A percentile compares a stretch with the other conserved stretches of the same genome.
Evolutionary conservation across 2,113 vertebrate species (phyloP).

Genomic region (Saiga tatarica): DNA sequence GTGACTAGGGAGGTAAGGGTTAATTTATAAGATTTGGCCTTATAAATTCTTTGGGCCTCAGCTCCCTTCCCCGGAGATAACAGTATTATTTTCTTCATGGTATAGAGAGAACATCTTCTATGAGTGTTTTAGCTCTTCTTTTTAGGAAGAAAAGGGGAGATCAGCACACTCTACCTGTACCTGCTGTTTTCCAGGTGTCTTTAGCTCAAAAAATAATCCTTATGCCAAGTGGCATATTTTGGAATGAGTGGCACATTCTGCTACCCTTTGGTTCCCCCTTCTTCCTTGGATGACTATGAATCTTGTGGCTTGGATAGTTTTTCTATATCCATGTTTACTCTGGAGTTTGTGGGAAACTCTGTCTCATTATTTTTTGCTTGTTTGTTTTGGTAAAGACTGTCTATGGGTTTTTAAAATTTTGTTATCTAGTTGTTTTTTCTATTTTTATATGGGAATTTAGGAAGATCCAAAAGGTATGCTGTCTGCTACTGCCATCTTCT

Average conservation of each 20-base stretch:
- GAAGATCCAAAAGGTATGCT: neutral
- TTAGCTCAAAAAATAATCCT: neutral
- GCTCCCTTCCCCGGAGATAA: neutral
- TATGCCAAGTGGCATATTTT: neutral
- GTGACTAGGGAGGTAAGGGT: neutral
- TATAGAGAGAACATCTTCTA: neutral
- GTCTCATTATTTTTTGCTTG: neutral
- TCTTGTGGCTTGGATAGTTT: neutral
- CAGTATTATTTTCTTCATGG: neutral
- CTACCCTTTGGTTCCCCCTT: neutral
- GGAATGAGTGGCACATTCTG: neutral
- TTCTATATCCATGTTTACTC: neutral
- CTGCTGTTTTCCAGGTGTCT: neutral
- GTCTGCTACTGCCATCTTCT: neutral
- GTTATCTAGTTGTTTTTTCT: neutral
- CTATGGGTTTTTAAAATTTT: neutral
- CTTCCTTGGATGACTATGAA: neutral
- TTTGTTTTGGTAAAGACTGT: neutral
- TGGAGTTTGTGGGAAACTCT: neutral
- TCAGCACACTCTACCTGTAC: neutral
- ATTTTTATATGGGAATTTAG: neutral
- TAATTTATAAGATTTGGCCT: neutral
- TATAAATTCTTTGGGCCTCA: neutral
- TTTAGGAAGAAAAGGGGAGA: neutral
- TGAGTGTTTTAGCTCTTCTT: neutral